Base-by-base conservation (phyloP, 2,113 vertebrate species). In the Dipodomys spectabilis region DNA sequence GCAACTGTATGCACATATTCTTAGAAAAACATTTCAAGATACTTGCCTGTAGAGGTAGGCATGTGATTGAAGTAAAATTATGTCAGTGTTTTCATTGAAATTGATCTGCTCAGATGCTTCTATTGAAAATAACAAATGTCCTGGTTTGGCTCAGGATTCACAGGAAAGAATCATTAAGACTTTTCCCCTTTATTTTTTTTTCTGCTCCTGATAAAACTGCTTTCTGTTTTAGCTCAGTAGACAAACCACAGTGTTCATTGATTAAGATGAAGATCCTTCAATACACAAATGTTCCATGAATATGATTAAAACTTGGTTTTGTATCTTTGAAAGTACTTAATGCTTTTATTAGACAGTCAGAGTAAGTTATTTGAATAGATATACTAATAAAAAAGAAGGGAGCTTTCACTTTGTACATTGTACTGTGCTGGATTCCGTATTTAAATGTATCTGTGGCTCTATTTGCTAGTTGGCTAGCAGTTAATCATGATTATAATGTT, bases 401-500 rank as follows among this genome's bases (percentile, higher is more conserved):
- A 74, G 1, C 20, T 57, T 95, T 95, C 65, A 74, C 74, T 82
- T 82, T 93, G 39, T 53, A 35, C 73, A 83, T 80, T 16, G 0
- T 68, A 44, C 67, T 72, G 45, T 72, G 71, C 20, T 67, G 44
- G 83, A 93, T 62, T 92, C 49, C 74, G 28, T 90, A 57, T 93
- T 88, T 85, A 87, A 94, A 88, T 92, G 60, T 68, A 68, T 90
- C 75, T 79, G 62, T 44, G 28, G 1, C 44, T 92, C 72, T 49
- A 39, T 94, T 69, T 86, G 25, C 32, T 86, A 88, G 74, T 45
- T 82, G 82, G 86, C 15, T 80, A 82, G 30, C 60, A 95, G 94
- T 94, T 95, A 97, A 94, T 94, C 92, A 45, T 83, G 86, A 96
- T 92, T 95, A 80, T 30, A 72, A 25, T 67, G 62, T 88, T 71